Base-by-base conservation (phyloP, 2,888 invertebrate species). In the Tetropium fuscum region DNA sequence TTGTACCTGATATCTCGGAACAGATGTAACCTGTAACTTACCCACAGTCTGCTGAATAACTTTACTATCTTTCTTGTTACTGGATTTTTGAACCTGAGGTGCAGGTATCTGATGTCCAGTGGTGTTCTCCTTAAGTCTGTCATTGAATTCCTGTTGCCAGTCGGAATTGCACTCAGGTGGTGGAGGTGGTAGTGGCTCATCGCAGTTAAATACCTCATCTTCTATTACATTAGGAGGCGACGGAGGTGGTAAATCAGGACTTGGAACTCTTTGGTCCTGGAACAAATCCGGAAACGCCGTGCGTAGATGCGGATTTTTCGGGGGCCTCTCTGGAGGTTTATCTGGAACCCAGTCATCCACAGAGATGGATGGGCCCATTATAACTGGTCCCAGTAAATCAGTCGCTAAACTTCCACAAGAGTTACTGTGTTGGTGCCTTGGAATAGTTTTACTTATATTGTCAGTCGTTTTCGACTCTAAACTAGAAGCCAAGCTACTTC, bases 251-350 rank as follows among this genome's bases (percentile, higher is more conserved):
- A 73, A 54, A 73, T 87, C 87, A 0, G 88, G 87, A 72, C 87
- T 87, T 8, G 86, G 84, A 25, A 86, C 79, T 34, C 87, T 79
- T 60, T 84, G 84, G 59, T 83, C 83, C 69, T 80, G 82, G 63
- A 82, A 81, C 49, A 83, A 70, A 67, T 82, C 82, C 0, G 83
- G 82, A 71, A 80, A 83, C 1, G 81, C 80, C 2, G 80, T 82
- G 49, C 85, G 82, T 58, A 90, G 81, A 73, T 88, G 87, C 1
- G 91, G 90, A 79, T 91, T 91, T 80, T 92, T 92, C 3, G 92
- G 92, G 7, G 92, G 92, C 65, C 91, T 82, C 69, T 90, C 91
- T 2, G 92, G 92, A 11, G 91, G 91, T 66, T 90, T 83, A 68
- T 90, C 90, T 0, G 91, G 90, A 0, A 89, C 87, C 87, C 88